These are phyloP conservation scores for Megalonaias nervosa DNA, from an alignment of 1,140 invertebrate genomes.

Conservation along the genomic window DNA sequence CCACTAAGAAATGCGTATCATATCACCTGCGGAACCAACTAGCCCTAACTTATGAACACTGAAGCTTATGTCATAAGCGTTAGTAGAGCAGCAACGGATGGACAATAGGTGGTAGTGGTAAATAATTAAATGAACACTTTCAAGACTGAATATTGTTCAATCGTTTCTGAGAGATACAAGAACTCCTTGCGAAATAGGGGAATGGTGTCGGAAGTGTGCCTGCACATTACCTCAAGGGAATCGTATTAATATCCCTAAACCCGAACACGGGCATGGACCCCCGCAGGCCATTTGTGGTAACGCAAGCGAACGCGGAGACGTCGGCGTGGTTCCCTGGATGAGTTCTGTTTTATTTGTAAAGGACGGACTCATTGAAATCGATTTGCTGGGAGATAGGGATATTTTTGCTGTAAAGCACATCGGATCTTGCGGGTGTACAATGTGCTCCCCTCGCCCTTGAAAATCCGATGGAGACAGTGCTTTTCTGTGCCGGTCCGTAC, in stretches of 20 bases:
- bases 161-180: slow-evolving; percentile 78
- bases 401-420: slow-evolving; percentile 67
- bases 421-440: slow-evolving; percentile 70
- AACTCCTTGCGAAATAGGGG: slow-evolving; percentile 65
- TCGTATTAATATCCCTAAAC: slow-evolving; percentile 75
- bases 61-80: slow-evolving; percentile 84
- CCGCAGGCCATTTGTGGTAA: slow-evolving; percentile 72
- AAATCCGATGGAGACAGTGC: slow-evolving; percentile 83
- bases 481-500: slow-evolving; percentile 78
- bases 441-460: slow-evolving; percentile 79
- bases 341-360: slow-evolving; percentile 85
- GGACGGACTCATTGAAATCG: slow-evolving; percentile 79
- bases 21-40: slow-evolving; percentile 91
- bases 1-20: slow-evolving; percentile 81
- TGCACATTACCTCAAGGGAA: slow-evolving; percentile 71
- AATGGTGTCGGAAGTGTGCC: slow-evolving; percentile 27
- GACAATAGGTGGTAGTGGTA: slow-evolving; percentile 92
- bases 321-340: slow-evolving; percentile 81
- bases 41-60: slow-evolving; percentile 85
- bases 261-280: slow-evolving; percentile 60
- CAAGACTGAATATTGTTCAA: slow-evolving; percentile 91
- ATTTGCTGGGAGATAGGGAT: slow-evolving; percentile 71
- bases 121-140: slow-evolving; percentile 88
- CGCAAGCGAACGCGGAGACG: slow-evolving; percentile 80
- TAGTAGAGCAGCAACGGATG: slow-evolving; percentile 84